Percentiles rank a stretch among this genome's conserved stretches.
These are phyloP conservation scores for Melanocharis versteri DNA, from an alignment of 2,113 vertebrate genomes.

Conservation along the genomic window DNA sequence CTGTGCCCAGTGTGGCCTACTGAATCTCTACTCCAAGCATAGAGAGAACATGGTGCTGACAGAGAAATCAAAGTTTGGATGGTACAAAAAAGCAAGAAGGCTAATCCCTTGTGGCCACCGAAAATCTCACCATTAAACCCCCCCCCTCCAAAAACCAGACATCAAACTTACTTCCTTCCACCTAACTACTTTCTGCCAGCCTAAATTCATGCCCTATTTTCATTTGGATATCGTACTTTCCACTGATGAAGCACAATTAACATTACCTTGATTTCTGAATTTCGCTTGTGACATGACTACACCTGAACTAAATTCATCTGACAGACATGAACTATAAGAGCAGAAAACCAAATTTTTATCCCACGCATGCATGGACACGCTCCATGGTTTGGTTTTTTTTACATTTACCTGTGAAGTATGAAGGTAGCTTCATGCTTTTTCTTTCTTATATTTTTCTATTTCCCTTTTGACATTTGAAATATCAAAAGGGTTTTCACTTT, in stretches of 20 bases:
- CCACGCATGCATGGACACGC: accelerated
- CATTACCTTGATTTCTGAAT: background rate
- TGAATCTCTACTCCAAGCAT: background rate
- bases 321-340: background rate
- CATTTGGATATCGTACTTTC: background rate
- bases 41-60: background rate
- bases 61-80: background rate
- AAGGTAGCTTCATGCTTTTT: background rate
- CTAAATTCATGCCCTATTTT: background rate
- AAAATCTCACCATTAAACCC: background rate
- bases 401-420: background rate
- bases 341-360: background rate
- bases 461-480: background rate
- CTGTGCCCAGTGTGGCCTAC: background rate
- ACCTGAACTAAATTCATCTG: background rate
- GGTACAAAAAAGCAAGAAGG: background rate
- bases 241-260: background rate
- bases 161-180: background rate
- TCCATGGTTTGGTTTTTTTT: background rate
- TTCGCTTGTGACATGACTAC: background rate
- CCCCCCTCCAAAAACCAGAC: background rate
- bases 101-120: background rate
- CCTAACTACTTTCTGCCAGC: background rate
- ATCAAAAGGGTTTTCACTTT: background rate
- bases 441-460: background rate